phyloP scores from a whole-genome alignment of 2,797 vertebrate genomes.

The Nyctibius grandis region DNA sequence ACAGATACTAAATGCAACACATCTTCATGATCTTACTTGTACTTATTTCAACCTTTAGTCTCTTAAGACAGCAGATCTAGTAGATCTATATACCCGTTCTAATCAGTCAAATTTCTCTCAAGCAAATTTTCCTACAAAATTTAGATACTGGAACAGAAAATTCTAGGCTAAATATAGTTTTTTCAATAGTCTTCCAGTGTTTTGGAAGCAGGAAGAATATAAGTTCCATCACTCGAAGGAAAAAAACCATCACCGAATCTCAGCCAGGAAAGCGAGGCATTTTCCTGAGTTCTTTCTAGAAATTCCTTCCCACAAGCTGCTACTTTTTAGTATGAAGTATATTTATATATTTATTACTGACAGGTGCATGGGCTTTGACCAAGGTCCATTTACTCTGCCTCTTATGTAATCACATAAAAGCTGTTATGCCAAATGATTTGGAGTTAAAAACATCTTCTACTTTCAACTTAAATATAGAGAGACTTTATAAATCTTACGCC shows the following conservation, averaged over 20 bases:
- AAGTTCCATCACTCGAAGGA: neutral
- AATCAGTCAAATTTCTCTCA: neutral
- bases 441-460: neutral
- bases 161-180: neutral
- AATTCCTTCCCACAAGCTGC: neutral
- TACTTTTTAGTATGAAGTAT: neutral
- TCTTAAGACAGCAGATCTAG: neutral
- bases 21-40: neutral
- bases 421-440: neutral
- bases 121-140: neutral
- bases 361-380: neutral
- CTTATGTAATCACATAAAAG: neutral
- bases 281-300: neutral
- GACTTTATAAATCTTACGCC: neutral
- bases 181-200: neutral
- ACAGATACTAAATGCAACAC: neutral
- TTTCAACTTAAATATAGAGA: neutral
- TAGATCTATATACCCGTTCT: neutral
- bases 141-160: neutral
- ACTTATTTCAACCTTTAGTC: neutral
- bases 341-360: neutral
- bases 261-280: neutral
- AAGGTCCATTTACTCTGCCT: neutral
- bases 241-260: neutral
- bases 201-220: neutral